Conservation (phyloP, 2,797 vertebrate species). For the Orestias chungarensis region DNA sequence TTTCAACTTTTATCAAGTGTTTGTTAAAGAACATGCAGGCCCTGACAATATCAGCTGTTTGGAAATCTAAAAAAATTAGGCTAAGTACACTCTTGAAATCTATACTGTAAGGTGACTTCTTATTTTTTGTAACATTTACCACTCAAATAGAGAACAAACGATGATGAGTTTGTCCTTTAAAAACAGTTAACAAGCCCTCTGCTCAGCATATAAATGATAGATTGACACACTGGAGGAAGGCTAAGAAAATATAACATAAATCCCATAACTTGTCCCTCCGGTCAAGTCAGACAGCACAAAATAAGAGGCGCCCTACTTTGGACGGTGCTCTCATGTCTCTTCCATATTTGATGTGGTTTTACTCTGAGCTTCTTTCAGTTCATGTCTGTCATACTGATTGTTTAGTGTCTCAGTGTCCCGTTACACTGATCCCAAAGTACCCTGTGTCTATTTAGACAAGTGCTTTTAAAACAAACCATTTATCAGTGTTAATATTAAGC, state of each 20-base stretch:
- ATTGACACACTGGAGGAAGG: neutral
- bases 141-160: neutral
- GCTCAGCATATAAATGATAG: neutral
- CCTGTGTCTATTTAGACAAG: slow-evolving; percentile 37
- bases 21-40: too few species aligned
- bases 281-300: slow-evolving; percentile 14
- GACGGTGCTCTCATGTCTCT: slow-evolving; percentile 31
- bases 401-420: slow-evolving; percentile 34
- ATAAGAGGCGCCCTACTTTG: neutral
- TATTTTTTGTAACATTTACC: too few species aligned
- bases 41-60: too few species aligned
- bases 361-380: slow-evolving; percentile 42
- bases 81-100: neutral
- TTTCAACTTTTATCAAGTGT: neutral
- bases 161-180: too few species aligned
- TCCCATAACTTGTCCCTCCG: slow-evolving; percentile 21
- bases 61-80: neutral
- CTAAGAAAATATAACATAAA: too few species aligned
- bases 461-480: slow-evolving; percentile 52
- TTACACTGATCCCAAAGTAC: slow-evolving; percentile 28
- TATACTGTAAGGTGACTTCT: neutral
- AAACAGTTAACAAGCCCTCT: neutral
- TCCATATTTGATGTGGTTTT: slow-evolving; percentile 24
- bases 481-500: slow-evolving; percentile 46
- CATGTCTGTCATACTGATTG: slow-evolving; percentile 38